These are phyloP conservation scores for Pteria penguin DNA, from an alignment of 2,888 invertebrate species.

Conservation along the genomic window DNA sequence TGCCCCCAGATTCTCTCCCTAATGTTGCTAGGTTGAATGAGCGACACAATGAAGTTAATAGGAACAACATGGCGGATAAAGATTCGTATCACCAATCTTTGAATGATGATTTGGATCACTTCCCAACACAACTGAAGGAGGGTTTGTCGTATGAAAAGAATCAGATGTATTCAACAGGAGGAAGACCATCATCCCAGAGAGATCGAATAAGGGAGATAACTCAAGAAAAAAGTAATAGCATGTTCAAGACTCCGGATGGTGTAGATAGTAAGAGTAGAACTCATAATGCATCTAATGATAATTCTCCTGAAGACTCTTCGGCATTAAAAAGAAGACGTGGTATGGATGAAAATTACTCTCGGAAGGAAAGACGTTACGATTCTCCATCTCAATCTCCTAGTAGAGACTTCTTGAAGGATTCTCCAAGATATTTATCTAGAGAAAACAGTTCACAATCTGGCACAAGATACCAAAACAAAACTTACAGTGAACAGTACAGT, in stretches of 20 bases:
- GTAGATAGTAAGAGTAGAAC: background rate
- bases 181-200: background rate
- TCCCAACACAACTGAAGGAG: background rate
- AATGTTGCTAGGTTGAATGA: background rate
- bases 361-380: conserved; percentile 7
- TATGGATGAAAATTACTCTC: conserved; percentile 16
- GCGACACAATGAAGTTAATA: background rate
- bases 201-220: background rate
- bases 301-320: conserved; percentile 37
- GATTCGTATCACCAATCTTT: too few species aligned
- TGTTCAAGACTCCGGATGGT: background rate
- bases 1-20: background rate
- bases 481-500: background rate
- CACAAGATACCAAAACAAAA: background rate
- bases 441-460: too few species aligned
- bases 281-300: background rate
- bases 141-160: background rate
- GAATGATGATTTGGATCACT: background rate
- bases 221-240: background rate
- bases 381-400: conserved; percentile 1
- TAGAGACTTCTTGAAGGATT: background rate
- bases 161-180: too few species aligned
- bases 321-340: conserved; percentile 44
- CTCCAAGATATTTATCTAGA: background rate
- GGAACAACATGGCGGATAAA: too few species aligned